Percentiles rank a stretch among this genome's conserved stretches.
These are phyloP conservation scores for Leptopilina clavipes DNA, from an alignment of 1,140 invertebrate genomes.

Conservation along the genomic window DNA sequence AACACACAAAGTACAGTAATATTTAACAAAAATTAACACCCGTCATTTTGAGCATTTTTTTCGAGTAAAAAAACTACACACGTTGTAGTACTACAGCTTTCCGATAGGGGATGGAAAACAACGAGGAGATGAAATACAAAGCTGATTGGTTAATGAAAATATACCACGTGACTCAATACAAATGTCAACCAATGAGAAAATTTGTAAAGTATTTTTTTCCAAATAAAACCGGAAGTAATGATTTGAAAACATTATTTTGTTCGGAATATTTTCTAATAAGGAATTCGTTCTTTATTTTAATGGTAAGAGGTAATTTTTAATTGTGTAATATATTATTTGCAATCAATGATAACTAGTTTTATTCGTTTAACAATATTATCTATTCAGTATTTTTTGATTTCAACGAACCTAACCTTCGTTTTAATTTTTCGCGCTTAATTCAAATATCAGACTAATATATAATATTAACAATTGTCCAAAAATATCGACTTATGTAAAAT, in stretches of 20 bases:
- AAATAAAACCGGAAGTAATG: neutral
- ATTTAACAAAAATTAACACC: constrained; percentile 14
- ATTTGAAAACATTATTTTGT: neutral
- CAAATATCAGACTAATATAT: neutral
- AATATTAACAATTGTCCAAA: neutral
- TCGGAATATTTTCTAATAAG: neutral
- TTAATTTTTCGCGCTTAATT: neutral
- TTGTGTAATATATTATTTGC: too few species aligned
- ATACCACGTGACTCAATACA: constrained; percentile 24
- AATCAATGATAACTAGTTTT: neutral
- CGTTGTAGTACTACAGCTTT: neutral
- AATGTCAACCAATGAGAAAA: neutral
- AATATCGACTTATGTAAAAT: neutral
- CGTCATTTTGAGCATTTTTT: constrained; percentile 20
- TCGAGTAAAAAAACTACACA: constrained; percentile 10
- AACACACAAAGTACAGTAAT: neutral
- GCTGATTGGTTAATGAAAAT: neutral
- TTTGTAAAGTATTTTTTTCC: neutral
- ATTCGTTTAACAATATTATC: neutral
- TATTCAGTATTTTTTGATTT: neutral
- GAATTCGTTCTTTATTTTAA: too few species aligned
- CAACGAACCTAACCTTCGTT: neutral
- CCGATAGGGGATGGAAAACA: neutral
- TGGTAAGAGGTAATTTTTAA: too few species aligned
- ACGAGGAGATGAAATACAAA: neutral